phyloP scores from a whole-genome alignment of 2,888 invertebrate genomes.

The Amiota mariae region DNA sequence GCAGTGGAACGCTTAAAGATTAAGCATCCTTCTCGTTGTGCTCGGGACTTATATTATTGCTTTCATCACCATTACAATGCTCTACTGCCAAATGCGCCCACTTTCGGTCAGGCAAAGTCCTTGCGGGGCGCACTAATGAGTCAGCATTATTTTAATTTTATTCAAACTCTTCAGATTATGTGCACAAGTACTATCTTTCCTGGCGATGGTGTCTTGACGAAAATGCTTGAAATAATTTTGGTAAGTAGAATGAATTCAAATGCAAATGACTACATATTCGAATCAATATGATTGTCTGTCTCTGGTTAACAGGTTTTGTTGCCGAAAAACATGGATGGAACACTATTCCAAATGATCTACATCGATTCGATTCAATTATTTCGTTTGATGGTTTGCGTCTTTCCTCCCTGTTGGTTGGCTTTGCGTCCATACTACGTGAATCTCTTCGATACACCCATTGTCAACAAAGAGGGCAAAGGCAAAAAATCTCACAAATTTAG shows the following conservation, averaged over 20 bases:
- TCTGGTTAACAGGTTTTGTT: slow-evolving; percentile 17
- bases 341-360: slow-evolving; percentile 44
- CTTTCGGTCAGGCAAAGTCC: slow-evolving; percentile 51
- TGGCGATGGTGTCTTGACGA: slow-evolving; percentile 63
- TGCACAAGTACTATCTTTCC: slow-evolving; percentile 68
- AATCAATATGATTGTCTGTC: background rate
- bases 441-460: slow-evolving; percentile 51
- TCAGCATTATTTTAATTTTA: slow-evolving; percentile 63
- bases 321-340: slow-evolving; percentile 43
- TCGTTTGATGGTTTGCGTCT: slow-evolving; percentile 61
- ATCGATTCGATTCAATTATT: slow-evolving; percentile 59
- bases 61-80: slow-evolving; percentile 65
- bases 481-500: slow-evolving; percentile 45
- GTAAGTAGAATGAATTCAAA: slow-evolving; percentile 45
- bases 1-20: slow-evolving; percentile 63
- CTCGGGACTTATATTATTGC: slow-evolving; percentile 63
- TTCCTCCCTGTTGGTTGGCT: slow-evolving; percentile 72
- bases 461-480: background rate
- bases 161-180: slow-evolving; percentile 62
- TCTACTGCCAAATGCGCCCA: slow-evolving; percentile 59
- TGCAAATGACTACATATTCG: background rate
- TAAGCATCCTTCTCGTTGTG: slow-evolving; percentile 63
- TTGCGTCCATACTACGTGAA: slow-evolving; percentile 63
- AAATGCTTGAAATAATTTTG: slow-evolving; percentile 67
- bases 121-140: slow-evolving; percentile 58